These are phyloP conservation scores for Oryzias woworae DNA, from an alignment of 2,113 vertebrate genomes.

Conservation along the genomic window DNA sequence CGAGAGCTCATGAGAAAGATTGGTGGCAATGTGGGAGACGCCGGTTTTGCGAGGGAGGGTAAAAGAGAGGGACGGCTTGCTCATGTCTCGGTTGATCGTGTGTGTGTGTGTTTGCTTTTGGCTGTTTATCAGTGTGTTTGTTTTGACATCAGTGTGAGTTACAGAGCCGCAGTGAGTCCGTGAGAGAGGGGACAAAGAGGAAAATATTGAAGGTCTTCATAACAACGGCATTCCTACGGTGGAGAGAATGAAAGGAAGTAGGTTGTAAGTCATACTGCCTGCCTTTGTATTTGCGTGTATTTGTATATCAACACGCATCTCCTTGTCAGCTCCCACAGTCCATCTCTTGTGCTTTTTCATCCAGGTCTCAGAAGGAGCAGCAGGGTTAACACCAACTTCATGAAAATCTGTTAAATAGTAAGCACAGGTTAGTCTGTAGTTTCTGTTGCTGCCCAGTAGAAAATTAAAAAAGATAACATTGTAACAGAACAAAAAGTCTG, in stretches of 20 bases:
- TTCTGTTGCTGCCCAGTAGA: slow-evolving; percentile 35
- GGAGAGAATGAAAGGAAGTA: slow-evolving; percentile 42
- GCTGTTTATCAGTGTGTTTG: slow-evolving; percentile 70
- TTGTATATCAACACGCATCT: slow-evolving; percentile 41
- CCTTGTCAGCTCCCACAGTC: slow-evolving; percentile 9
- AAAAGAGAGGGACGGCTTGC: slow-evolving; percentile 25
- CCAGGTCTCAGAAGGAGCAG: slow-evolving; percentile 56
- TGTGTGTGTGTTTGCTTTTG: slow-evolving; percentile 48
- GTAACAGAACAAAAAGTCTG: not conserved
- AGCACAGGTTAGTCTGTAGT: slow-evolving; percentile 37
- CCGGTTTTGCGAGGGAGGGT: slow-evolving; percentile 18
- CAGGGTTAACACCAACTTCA: slow-evolving; percentile 42
- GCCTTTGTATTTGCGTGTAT: slow-evolving; percentile 26
- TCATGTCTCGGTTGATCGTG: slow-evolving; percentile 54
- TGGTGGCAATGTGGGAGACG: slow-evolving; percentile 69
- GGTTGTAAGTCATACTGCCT: slow-evolving; percentile 63
- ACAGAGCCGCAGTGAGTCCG: slow-evolving; percentile 56
- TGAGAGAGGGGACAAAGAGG: slow-evolving; percentile 57
- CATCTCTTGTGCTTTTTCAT: slow-evolving; percentile 32
- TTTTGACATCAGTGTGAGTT: slow-evolving; percentile 73
- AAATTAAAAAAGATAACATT: slow-evolving; percentile 12
- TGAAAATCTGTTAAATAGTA: slow-evolving; percentile 52
- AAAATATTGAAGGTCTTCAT: slow-evolving; percentile 69
- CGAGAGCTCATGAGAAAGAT: slow-evolving; percentile 90
- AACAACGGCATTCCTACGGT: slow-evolving; percentile 55